phyloP scores from a whole-genome alignment of 2,797 vertebrate genomes.

The Tenualosa thibaudeaui region DNA sequence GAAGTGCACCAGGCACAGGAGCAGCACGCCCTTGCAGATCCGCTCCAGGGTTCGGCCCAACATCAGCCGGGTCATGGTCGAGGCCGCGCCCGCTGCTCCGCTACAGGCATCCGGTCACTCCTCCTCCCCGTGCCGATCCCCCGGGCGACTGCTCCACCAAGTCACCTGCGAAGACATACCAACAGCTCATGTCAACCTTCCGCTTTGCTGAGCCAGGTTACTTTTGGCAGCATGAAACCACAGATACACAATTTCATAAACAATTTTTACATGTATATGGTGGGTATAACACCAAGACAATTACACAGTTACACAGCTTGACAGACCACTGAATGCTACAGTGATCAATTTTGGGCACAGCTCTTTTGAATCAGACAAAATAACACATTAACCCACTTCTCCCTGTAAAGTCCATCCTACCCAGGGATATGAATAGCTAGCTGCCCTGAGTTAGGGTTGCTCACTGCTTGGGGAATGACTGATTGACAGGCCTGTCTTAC shows the following conservation, averaged over 20 bases:
- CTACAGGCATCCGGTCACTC: slow-evolving; percentile 68
- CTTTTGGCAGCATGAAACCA: slow-evolving; percentile 37
- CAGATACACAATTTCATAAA: background rate
- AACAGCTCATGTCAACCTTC: background rate
- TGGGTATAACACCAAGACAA: background rate
- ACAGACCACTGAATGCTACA: background rate
- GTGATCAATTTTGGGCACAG: background rate
- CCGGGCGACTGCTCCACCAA: slow-evolving; percentile 27
- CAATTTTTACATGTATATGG: background rate
- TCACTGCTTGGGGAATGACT: background rate
- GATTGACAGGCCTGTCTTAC: background rate
- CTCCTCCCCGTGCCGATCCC: slow-evolving; percentile 28
- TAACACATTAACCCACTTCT: background rate
- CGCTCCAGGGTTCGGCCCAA: slow-evolving; percentile 98
- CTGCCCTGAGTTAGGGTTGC: background rate
- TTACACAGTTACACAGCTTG: background rate
- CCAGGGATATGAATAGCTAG: background rate
- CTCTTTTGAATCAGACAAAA: slow-evolving; percentile 1
- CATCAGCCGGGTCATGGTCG: slow-evolving; percentile 99
- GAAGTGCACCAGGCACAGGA: slow-evolving; percentile 97
- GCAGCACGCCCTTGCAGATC: slow-evolving; percentile 97
- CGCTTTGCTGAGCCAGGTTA: background rate
- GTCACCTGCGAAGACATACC: slow-evolving; percentile 33
- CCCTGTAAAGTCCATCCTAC: background rate
- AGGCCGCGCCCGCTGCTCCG: slow-evolving; percentile 55